Percentiles rank a stretch among this genome's conserved stretches.
These are phyloP conservation scores for Solenodon paradoxus DNA, from an alignment of 2,113 vertebrate species.

Conservation along the genomic window DNA sequence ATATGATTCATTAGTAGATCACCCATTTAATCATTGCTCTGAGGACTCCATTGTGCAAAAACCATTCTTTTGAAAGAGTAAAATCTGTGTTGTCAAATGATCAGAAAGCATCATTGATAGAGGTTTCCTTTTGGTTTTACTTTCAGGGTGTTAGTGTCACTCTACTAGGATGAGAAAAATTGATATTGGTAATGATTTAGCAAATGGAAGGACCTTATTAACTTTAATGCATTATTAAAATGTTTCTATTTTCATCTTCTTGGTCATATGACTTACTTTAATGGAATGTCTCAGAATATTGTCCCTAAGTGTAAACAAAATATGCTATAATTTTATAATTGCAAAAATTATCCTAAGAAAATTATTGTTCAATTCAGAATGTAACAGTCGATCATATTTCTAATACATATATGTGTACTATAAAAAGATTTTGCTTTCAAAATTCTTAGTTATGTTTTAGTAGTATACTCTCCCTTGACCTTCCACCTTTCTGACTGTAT, in stretches of 20 bases:
- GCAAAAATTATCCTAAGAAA: background rate
- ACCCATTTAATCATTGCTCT: background rate
- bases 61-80: background rate
- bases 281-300: background rate
- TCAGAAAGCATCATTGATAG: background rate
- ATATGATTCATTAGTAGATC: background rate
- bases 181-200: background rate
- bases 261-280: background rate
- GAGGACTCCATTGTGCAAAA: background rate
- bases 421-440: background rate
- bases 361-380: background rate
- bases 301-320: background rate
- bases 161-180: background rate
- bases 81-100: background rate
- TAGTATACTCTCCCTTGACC: background rate
- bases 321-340: background rate
- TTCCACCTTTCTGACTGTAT: background rate
- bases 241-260: background rate
- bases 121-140: background rate
- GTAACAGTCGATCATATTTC: background rate
- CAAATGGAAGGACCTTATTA: background rate
- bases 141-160: background rate
- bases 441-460: background rate
- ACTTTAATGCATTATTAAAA: background rate
- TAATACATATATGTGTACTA: background rate